These are phyloP conservation scores for Catostylus mosaicus DNA, from an alignment of 30 jellyfish, hydroid and myxozoan species.

Conservation along the genomic window DNA sequence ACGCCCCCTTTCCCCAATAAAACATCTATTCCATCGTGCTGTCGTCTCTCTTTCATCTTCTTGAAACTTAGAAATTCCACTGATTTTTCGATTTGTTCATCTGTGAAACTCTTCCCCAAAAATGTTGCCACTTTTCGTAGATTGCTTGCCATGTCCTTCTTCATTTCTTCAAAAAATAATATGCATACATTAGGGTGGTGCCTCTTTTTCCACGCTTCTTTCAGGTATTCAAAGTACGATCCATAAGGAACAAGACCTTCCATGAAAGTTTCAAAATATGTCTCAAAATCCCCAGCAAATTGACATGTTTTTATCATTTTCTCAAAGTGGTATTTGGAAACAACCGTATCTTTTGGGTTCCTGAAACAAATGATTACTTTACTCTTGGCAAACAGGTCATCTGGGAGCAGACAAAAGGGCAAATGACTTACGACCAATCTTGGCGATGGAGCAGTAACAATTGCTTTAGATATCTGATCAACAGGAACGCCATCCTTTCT, in stretches of 20 bases:
- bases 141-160: constrained; percentile 6
- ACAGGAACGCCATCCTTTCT: no score
- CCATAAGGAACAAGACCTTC: constrained; percentile 2
- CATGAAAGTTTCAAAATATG: constrained; percentile 16
- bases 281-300: background rate
- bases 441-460: no score
- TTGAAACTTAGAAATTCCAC: constrained; percentile 6
- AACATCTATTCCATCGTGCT: no score
- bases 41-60: constrained; percentile 14
- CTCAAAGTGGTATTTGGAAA: constrained; percentile 13
- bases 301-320: background rate
- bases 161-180: no score
- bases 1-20: no score
- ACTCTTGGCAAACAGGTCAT: background rate
- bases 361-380: constrained; percentile 5
- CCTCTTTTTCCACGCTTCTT: background rate
- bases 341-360: constrained; percentile 26
- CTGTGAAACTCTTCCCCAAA: no score
- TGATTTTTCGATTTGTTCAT: no score
- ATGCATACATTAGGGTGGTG: constrained; percentile 21
- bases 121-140: constrained; percentile 8
- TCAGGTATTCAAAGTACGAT: constrained; percentile 1
- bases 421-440: constrained; percentile 10
- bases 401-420: constrained; percentile 19
- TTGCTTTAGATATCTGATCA: no score